These are phyloP conservation scores for Valencia hispanica DNA, from an alignment of 2,797 vertebrate genomes.

Conservation along the genomic window DNA sequence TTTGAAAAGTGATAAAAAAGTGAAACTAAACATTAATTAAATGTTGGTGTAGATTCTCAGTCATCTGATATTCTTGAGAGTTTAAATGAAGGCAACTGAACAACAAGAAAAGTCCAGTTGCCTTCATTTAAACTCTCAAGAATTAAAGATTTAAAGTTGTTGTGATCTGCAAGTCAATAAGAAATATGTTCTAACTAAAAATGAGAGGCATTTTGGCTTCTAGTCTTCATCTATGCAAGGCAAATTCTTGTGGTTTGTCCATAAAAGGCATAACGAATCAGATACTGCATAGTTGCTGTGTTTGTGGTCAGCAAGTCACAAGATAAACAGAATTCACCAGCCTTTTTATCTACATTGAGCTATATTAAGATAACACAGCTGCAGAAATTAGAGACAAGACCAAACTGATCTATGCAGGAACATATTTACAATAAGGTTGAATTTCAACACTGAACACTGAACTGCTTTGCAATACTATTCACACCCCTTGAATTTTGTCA, in stretches of 20 bases:
- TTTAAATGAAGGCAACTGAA: too few species aligned
- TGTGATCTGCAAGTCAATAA: background rate
- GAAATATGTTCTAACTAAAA: background rate
- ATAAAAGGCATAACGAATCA: slow-evolving; percentile 59
- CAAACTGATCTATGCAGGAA: background rate
- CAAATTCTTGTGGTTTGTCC: slow-evolving; percentile 62
- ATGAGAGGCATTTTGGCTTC: slow-evolving; percentile 15
- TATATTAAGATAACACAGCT: slow-evolving; percentile 31
- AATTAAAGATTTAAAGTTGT: slow-evolving; percentile 4
- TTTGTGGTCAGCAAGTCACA: slow-evolving; percentile 49
- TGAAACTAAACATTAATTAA: slow-evolving; percentile 11
- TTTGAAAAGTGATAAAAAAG: slow-evolving; percentile 13
- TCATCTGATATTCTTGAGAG: too few species aligned
- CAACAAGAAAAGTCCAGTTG: too few species aligned
- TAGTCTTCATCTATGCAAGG: slow-evolving; percentile 12
- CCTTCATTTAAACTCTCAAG: too few species aligned
- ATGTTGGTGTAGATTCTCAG: too few species aligned
- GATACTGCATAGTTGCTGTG: slow-evolving; percentile 55
- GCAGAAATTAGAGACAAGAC: background rate
- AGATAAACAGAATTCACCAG: slow-evolving; percentile 48
- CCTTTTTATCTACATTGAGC: slow-evolving; percentile 32
- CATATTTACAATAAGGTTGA: background rate
- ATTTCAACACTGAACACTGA: slow-evolving; percentile 10
- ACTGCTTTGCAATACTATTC: background rate
- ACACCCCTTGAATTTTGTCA: background rate